phyloP scores from a whole-genome alignment of 2,113 vertebrate genomes.

The Apeltes quadracus region DNA sequence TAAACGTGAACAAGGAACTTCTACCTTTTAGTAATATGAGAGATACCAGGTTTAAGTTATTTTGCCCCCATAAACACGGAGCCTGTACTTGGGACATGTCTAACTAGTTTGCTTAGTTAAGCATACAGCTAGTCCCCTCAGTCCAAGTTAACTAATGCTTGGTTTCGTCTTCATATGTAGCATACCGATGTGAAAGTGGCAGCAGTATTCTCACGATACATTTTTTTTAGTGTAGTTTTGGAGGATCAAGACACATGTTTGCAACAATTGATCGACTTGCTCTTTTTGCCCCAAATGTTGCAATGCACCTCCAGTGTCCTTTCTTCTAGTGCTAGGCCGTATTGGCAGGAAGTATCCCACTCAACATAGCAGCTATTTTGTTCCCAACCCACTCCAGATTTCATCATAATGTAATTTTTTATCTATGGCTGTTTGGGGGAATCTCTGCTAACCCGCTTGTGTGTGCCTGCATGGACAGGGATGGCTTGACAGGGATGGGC shows the following conservation, averaged over 20 bases:
- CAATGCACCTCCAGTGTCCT: background rate
- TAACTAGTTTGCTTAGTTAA: background rate
- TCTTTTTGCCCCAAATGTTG: background rate
- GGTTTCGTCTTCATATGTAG: background rate
- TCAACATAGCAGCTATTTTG: slow-evolving; percentile 15
- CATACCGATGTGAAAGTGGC: background rate
- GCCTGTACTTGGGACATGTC: background rate
- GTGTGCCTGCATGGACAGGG: slow-evolving; percentile 50
- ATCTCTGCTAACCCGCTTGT: slow-evolving; percentile 34
- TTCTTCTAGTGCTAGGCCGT: background rate
- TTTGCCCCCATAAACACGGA: background rate
- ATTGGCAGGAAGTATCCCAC: background rate
- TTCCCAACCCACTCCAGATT: background rate
- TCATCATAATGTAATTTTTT: background rate
- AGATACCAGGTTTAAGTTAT: background rate
- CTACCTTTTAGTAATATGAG: too few species aligned
- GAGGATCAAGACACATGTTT: background rate
- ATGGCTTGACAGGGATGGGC: background rate
- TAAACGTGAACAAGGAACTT: too few species aligned
- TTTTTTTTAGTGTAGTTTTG: too few species aligned
- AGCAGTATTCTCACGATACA: background rate
- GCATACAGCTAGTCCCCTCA: background rate
- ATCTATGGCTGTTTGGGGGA: background rate
- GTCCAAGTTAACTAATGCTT: background rate
- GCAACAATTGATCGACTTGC: background rate